phyloP scores from a whole-genome alignment of 2,888 invertebrate species.

The Epinotia ramella region DNA sequence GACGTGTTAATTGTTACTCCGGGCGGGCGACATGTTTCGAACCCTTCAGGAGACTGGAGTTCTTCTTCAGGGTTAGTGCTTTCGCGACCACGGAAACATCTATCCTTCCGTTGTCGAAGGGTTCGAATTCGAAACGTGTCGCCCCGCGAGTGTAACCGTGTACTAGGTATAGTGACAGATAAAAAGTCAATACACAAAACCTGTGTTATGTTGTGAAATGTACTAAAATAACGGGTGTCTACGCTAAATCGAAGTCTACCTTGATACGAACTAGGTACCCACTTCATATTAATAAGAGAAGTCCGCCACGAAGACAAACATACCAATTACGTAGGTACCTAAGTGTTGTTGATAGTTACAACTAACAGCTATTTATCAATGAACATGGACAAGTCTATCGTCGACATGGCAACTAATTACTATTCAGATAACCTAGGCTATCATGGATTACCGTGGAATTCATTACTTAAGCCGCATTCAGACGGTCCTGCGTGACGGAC shows the following conservation, averaged over 20 bases:
- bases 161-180: background rate
- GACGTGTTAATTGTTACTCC: too few species aligned
- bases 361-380: constrained; percentile 34
- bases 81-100: too few species aligned
- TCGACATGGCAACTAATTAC: constrained; percentile 13
- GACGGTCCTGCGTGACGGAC: background rate
- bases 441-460: constrained; percentile 9
- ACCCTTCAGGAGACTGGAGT: too few species aligned
- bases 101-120: too few species aligned
- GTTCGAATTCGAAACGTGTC: too few species aligned
- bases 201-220: too few species aligned
- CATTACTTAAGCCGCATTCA: background rate
- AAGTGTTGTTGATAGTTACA: constrained; percentile 16
- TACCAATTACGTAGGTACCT: background rate
- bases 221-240: background rate
- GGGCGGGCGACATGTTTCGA: too few species aligned
- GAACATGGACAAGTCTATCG: constrained; percentile 14
- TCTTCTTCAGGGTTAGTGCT: too few species aligned
- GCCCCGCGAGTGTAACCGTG: too few species aligned
- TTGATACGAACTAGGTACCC: background rate
- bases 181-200: background rate
- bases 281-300: background rate
- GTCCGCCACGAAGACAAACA: constrained; percentile 9
- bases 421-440: constrained; percentile 29
- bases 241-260: background rate